phyloP scores from a whole-genome alignment of 2,797 vertebrate genomes.

The Ammospiza maritima region DNA sequence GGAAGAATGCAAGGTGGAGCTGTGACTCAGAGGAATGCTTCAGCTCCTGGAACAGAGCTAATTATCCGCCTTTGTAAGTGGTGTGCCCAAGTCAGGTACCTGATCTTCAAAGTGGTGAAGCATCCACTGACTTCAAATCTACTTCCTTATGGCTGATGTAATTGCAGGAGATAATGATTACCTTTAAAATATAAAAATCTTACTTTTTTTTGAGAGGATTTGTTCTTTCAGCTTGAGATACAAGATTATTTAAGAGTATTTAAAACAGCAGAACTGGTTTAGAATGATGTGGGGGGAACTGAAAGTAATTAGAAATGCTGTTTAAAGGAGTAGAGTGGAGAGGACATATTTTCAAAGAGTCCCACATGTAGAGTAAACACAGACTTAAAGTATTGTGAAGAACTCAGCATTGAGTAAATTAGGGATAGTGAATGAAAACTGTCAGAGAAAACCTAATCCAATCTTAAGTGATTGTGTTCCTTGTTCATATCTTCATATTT shows the following conservation, averaged over 20 bases:
- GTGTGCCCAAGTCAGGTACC: background rate
- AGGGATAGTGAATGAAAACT: background rate
- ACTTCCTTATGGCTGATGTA: background rate
- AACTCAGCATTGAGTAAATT: background rate
- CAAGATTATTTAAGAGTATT: background rate
- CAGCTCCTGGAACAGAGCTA: background rate
- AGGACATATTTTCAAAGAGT: background rate
- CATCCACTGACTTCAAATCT: background rate
- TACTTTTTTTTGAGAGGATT: background rate
- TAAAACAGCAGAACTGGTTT: background rate
- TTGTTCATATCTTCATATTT: background rate
- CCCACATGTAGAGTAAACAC: background rate
- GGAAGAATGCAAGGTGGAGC: constrained; percentile 28
- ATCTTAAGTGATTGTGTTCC: background rate
- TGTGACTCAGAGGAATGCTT: constrained; percentile 42
- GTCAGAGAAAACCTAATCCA: background rate
- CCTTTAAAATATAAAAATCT: background rate
- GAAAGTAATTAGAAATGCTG: background rate
- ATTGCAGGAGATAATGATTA: background rate
- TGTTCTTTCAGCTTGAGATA: background rate
- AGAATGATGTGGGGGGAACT: background rate
- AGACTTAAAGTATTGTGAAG: background rate
- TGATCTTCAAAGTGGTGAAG: constrained; percentile 23
- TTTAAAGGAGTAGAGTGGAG: background rate
- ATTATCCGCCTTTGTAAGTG: background rate